These are phyloP conservation scores for Leptopterna dolabrata DNA, from an alignment of 2,888 invertebrate genomes.

Conservation along the genomic window DNA sequence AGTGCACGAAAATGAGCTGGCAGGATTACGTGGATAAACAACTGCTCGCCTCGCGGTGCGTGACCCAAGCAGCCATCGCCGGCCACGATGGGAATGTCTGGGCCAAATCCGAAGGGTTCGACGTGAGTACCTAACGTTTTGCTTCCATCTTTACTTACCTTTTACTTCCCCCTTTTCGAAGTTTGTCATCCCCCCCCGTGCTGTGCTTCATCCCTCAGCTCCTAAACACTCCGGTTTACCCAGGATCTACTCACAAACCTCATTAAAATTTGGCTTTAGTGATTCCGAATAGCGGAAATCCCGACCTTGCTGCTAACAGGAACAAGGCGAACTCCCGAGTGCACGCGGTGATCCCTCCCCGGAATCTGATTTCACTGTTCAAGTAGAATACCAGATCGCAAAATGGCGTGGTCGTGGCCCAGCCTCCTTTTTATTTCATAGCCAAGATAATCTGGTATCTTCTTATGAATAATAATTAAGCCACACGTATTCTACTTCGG, in stretches of 20 bases:
- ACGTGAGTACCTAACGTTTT: conserved; percentile 78
- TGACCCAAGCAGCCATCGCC: conserved; percentile 93
- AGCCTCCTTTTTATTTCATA: background rate
- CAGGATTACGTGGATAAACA: conserved; percentile 98
- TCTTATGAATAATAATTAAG: too few relatives aligned
- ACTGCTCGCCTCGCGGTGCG: conserved; percentile 94
- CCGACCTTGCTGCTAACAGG: background rate
- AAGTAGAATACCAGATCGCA: conserved; percentile 46
- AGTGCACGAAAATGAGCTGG: conserved; percentile 84
- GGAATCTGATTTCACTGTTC: background rate
- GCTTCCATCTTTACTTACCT: conserved; percentile 36
- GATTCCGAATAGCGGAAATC: background rate
- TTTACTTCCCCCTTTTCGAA: conserved; percentile 12
- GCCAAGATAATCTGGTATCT: too few relatives aligned
- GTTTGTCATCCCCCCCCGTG: background rate
- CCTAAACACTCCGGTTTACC: background rate
- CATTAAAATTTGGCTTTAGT: background rate
- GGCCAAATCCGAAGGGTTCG: conserved; percentile 93
- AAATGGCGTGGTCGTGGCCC: conserved; percentile 53
- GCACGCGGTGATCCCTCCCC: conserved; percentile 6
- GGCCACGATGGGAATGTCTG: conserved; percentile 95
- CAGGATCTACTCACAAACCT: background rate
- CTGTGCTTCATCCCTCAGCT: background rate
- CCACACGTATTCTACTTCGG: too few relatives aligned
- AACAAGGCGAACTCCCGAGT: background rate